Base-by-base conservation (phyloP, 2,113 vertebrate species). In the Pluvianellus socialis region DNA sequence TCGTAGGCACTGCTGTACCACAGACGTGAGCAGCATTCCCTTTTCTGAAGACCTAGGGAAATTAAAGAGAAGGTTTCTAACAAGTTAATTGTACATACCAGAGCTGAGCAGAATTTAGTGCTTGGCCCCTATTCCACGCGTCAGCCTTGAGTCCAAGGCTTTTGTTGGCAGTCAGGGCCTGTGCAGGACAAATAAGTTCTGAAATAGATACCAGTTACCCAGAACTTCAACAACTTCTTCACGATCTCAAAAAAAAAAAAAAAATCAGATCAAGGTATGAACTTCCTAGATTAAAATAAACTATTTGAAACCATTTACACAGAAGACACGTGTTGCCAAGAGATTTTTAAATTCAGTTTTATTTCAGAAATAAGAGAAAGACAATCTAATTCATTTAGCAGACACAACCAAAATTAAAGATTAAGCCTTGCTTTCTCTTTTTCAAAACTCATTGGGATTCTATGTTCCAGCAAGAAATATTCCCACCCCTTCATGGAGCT, bases 291-390 rank as follows among this genome's bases (percentile, higher is more conserved):
- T 38, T 16, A 72, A 58, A 47, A 71, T 4, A 20, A 88, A 67
- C 2, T 17, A 5, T 42, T 38, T 17, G 24, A 85, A 93, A n/a
- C 30, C 5, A 52, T 9, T 22, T 3, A 5, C 28, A 47, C 13
- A 79, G 35, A 44, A 62, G 13, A 77, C 21, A 18, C 19, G 21
- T 1, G 0, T 9, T 50, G n/a, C 89, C 52, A 55, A 47, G 38
- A 73, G 38, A 40, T 40, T 77, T 55, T 72, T 14, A 40, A 42
- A 72, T 79, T 72, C 59, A 9, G 33, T 79, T 96, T 95, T 90
- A 96, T 95, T 96, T 92, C 81, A 90, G 94, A 92, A 92, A 81
- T 19, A 62, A 90, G 67, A 76, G 10, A 16, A 77, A 35, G 52
- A 50, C 30, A 83, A 18, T 3, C 35, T 11, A 53, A 92, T 58